Percentiles rank a stretch among this genome's conserved stretches.
Conservation (phyloP, 2,797 vertebrate species). For the Holocentrus rufus region DNA sequence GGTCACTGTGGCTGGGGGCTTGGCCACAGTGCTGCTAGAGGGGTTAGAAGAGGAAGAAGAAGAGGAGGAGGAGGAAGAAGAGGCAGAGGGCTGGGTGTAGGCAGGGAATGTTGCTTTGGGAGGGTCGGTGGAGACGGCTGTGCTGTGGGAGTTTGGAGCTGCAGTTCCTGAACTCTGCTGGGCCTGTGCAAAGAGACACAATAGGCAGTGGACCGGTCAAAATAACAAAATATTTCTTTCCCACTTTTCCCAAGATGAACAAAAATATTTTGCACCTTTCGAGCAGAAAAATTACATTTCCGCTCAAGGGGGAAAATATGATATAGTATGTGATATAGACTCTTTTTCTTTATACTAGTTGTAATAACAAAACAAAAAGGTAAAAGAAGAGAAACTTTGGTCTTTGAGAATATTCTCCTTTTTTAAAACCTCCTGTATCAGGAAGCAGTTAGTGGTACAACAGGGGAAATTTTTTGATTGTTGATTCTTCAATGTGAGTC, state of each 20-base stretch:
- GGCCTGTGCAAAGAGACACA: constrained; percentile 81
- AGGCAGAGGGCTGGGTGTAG: constrained; percentile 95
- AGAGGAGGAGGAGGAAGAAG: constrained; percentile 88
- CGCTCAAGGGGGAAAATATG: neutral
- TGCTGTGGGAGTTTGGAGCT: constrained; percentile 88
- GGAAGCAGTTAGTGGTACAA: too few species aligned
- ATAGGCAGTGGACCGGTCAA: neutral
- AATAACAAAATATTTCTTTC: neutral
- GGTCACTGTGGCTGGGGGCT: constrained; percentile 92
- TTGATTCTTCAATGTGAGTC: too few species aligned
- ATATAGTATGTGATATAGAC: neutral
- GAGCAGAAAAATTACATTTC: neutral
- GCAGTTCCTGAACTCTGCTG: constrained; percentile 89
- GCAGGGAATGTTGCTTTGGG: constrained; percentile 98
- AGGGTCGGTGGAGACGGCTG: constrained; percentile 87
- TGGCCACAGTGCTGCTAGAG: constrained; percentile 95
- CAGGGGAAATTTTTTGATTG: too few species aligned
- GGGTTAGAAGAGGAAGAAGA: constrained; percentile 88
- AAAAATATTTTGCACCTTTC: neutral
- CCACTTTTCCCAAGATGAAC: neutral
- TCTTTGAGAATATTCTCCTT: too few species aligned
- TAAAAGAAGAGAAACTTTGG: too few species aligned
- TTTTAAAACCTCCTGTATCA: too few species aligned
- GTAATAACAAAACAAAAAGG: too few species aligned
- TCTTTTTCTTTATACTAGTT: too few species aligned